Evolutionary conservation across 2,113 vertebrate genomes (phyloP), one percentile per base, ranked within the genome.

Genomic region (Glaucidium brasilianum): DNA sequence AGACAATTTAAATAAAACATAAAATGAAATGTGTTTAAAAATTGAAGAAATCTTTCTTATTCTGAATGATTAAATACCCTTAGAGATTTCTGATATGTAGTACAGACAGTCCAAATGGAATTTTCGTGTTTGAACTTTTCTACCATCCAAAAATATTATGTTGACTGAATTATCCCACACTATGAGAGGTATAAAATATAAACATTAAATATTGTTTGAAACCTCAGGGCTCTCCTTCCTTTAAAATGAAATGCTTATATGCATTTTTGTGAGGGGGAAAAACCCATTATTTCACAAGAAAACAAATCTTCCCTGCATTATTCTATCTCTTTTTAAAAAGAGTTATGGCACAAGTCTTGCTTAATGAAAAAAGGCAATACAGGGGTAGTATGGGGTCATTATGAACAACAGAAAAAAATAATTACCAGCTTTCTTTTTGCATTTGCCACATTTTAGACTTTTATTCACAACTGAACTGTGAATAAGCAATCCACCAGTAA

Each of bases 1-100:
- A 95, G 79, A 95, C 67, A 96, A 96, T 77, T 97, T 98, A 97
- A 98, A 98, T 98, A 98, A 98, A 98, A 98, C 96, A 98, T 98
- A 97, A 98, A 97, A 97, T 95, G 95, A 97, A 97, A 97, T 82
- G 66, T 92, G 91, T 97, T 98, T 97, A 98, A 98, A 97, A 97
- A 97, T 96, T 97, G 96, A 97, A 96, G 93, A 92, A 98, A 97
- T 88, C 67, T 94, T 97, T 94, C 96, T 96, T 97, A 97, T 92
- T 97, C 95, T 96, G 97, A 98, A 98, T 96, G 96, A 98, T 98
- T 98, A 97, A 98, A 94, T 93, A 97, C 78, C 96, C 97, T 72
- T 80, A 84, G 96, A 96, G 96, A 94, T 74, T 97, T 96, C 96
- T 90, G 67, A 89, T 91, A 91, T 63, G 74, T 82, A 93, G 86